These are phyloP conservation scores for Ceyx margarethae DNA, from an alignment of 2,113 vertebrate genomes.

Conservation along the genomic window DNA sequence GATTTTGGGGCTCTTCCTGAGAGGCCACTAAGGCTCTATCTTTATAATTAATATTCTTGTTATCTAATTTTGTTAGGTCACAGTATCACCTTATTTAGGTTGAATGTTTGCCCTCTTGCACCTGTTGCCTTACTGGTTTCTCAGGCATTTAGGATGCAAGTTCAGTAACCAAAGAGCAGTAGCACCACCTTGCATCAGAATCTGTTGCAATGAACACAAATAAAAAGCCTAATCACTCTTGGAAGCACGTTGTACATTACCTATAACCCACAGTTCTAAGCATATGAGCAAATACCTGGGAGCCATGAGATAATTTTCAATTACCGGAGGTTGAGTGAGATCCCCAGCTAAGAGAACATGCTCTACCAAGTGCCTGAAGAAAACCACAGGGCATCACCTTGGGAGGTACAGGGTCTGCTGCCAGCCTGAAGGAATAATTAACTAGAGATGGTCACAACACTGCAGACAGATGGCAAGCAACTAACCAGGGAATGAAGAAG, in stretches of 20 bases:
- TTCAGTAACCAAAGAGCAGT: background rate
- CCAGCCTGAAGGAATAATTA: slow-evolving; percentile 54
- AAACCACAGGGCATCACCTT: slow-evolving; percentile 11
- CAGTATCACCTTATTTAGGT: background rate
- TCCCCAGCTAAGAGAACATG: background rate
- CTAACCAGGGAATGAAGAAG: background rate
- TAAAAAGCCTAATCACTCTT: background rate
- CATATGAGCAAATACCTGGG: background rate
- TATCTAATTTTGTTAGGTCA: background rate
- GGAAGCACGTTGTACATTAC: background rate
- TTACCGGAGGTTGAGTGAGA: slow-evolving; percentile 4
- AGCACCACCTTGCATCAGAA: background rate
- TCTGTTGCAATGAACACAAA: background rate
- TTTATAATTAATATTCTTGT: background rate
- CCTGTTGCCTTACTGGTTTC: background rate
- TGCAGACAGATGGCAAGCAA: slow-evolving; percentile 30
- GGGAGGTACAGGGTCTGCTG: background rate
- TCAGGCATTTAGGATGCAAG: background rate
- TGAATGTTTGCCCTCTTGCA: background rate
- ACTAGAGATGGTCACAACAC: background rate
- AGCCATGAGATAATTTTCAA: slow-evolving; percentile 7
- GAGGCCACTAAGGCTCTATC: background rate
- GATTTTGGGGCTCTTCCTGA: background rate
- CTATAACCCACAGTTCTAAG: background rate
- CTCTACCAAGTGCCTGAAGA: slow-evolving; percentile 19